Evolutionary conservation across 92 coral and sea anemone species (phyloP), one percentile per base, ranked within the genome.

Genomic region (Diadumene lineata): DNA sequence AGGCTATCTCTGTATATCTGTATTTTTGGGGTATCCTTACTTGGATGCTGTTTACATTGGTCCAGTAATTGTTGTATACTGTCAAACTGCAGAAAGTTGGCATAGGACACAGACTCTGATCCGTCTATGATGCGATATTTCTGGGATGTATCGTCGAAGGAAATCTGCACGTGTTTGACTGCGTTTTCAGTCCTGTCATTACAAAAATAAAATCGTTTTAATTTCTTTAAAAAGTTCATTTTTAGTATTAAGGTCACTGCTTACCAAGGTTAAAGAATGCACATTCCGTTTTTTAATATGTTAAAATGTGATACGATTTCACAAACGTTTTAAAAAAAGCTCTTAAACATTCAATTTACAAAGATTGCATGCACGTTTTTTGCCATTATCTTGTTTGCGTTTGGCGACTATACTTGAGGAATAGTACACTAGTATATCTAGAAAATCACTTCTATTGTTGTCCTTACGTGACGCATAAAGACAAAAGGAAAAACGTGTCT

Each of bases 31-130:
- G 13, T 38, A 6, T 38, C 56, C 92, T 84, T 74, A 91, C 97
- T 87, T 22, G 97, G 83, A 33, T 87, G 91, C 50, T 87, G 92
- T 33, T 87, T 91, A 73, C 91, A 91, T 57, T 91, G 97, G 64
- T 91, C 97, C 85, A 91, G 30, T 7, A 91, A 68, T 55, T 91
- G 92, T 50, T 91, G 97, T 27, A 91, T 77, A 32, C 85, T 91
- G 62, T 91, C 97, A 53, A 91, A 91, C 81, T 91, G 97, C 23
- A 91, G 86, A 58, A 91, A 91, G 67, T 91, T 91, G 50, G 90
- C 97, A 34, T 87, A 91, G 29, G 86, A 81, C 0, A 87, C 89
- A 6, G 97, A 79, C 70, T 91, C 97, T 13, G 97, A 91, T 33
- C 81, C 92, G 55, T 91, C 97, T 43, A 77, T 91, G 48, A 87